Evolutionary conservation across 2,888 invertebrate genomes (phyloP).

Genomic region (Melanotus villosus): DNA sequence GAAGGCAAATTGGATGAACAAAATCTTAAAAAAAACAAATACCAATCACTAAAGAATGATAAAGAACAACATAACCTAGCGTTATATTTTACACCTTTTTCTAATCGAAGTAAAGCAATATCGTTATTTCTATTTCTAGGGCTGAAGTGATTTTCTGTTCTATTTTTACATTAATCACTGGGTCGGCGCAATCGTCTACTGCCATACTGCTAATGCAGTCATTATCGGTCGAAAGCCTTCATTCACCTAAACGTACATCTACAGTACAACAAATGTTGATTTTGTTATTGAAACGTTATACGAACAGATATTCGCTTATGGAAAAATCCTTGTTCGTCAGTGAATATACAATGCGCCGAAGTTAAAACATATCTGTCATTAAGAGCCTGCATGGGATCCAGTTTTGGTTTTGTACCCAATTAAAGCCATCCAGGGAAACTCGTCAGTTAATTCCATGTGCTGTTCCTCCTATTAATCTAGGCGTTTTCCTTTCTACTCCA

Average conservation of each 20-base stretch:
- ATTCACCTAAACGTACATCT: slow-evolving; percentile 69
- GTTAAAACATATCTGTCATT: slow-evolving; percentile 67
- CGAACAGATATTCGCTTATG: too few species aligned
- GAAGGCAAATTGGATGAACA: slow-evolving; percentile 39
- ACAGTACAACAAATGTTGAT: slow-evolving; percentile 52
- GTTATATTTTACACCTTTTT: slow-evolving; percentile 65
- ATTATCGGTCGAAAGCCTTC: slow-evolving; percentile 63
- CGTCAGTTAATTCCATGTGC: slow-evolving; percentile 62
- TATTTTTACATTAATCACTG: slow-evolving; percentile 62
- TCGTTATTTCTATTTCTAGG: slow-evolving; percentile 60
- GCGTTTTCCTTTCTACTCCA: slow-evolving; percentile 12
- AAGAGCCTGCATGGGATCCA: slow-evolving; percentile 67
- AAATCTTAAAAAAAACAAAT: slow-evolving; percentile 28
- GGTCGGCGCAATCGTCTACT: slow-evolving; percentile 63
- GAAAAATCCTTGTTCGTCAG: slow-evolving; percentile 42
- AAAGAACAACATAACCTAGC: slow-evolving; percentile 44
- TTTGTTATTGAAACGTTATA: too few species aligned
- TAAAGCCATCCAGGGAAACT: slow-evolving; percentile 67
- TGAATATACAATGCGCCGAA: slow-evolving; percentile 66
- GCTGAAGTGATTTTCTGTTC: slow-evolving; percentile 62
- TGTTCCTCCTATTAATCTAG: slow-evolving; percentile 53
- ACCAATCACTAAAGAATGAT: not conserved
- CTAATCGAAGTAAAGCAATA: slow-evolving; percentile 69
- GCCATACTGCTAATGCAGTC: slow-evolving; percentile 66
- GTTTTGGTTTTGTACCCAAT: slow-evolving; percentile 62